These are phyloP conservation scores for Trididemnum miniatum DNA, from an alignment of 23 tunicate species.

Conservation along the genomic window DNA sequence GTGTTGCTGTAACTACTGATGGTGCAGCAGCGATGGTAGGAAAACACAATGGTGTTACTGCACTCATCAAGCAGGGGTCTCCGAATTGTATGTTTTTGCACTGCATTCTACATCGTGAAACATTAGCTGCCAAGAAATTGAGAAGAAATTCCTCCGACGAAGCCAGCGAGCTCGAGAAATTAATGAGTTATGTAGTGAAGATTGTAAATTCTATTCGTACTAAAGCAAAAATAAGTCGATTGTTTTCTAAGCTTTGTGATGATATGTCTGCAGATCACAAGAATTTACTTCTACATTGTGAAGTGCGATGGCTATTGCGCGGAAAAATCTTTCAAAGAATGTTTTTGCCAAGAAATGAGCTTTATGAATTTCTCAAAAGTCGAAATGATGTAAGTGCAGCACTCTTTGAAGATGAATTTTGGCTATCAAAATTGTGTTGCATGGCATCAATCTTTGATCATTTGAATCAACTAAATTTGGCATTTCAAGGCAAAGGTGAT, in stretches of 20 bases:
- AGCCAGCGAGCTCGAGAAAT: neutral
- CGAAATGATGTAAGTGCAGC: conserved; percentile 14
- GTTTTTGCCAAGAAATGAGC: conserved; percentile 2
- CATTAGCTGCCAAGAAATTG: conserved; percentile 20
- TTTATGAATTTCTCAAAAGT: neutral
- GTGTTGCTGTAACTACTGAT: conserved; percentile 15
- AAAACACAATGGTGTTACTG: conserved; percentile 9
- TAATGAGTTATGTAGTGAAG: conserved; percentile 17
- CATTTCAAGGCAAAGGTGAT: neutral
- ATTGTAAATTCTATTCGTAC: conserved; percentile 25
- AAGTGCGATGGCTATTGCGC: conserved; percentile 16
- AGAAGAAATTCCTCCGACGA: conserved; percentile 1
- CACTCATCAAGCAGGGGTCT: neutral
- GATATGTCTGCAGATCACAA: conserved; percentile 20
- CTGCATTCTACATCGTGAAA: conserved; percentile 27
- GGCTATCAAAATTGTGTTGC: conserved; percentile 9
- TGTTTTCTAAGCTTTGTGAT: conserved; percentile 19
- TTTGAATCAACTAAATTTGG: neutral
- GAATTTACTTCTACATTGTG: conserved; percentile 11
- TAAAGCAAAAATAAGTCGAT: conserved; percentile 19
- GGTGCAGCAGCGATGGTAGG: conserved; percentile 35
- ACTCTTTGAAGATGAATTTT: conserved; percentile 17
- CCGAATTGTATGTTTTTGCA: conserved; percentile 14
- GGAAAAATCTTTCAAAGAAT: conserved; percentile 18
- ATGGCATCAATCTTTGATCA: conserved; percentile 5